Evolutionary conservation across 2,888 invertebrate species (phyloP), one percentile per base, ranked within the genome.

Genomic region (Patella depressa): DNA sequence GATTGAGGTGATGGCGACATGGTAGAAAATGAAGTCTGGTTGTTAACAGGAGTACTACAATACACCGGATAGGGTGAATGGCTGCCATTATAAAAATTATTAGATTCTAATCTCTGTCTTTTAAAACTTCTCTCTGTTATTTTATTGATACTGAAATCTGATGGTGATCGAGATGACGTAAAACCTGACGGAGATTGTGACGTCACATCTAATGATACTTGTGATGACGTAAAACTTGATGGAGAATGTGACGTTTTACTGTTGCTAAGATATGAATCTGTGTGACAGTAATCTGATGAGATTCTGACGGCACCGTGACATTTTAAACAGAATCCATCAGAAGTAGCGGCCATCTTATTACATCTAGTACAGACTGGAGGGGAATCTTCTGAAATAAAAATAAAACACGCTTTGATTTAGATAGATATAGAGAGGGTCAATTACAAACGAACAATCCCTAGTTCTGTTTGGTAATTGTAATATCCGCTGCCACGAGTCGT

Each of bases 91-190:
- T 65, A 65, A 65, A 65, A 24, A 65, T 19, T 24, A 24, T 65
- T 24, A 11, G 24, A 19, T 24, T 65, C 65, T 0, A 65, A 24
- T 24, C 65, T 19, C 24, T 65, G 65, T 65, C 65, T 19, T 65
- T 65, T 65, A 24, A 9, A 24, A 14, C 19, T 11, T 9, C 14
- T 65, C 24, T 65, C 65, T 65, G 65, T 65, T 65, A 65, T 24
- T 65, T 65, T 65, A 65, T 12, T 24, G 11, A 65, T 65, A 24
- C 65, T 65, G 65, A 65, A 65, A 65, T 65, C 65, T 65, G 65
- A 65, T 24, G 65, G 65, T 65, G 65, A 65, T 19, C 45, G 45
- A 45, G 45, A 45, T 45, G 45, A 45, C 45, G 9, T 45, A 45
- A 45, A 45, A 45, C 45, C 45, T 45, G 45, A 45, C 45, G 45